These are phyloP conservation scores for Achlya flavicornis DNA, from an alignment of 2,888 invertebrate species.

Conservation along the genomic window DNA sequence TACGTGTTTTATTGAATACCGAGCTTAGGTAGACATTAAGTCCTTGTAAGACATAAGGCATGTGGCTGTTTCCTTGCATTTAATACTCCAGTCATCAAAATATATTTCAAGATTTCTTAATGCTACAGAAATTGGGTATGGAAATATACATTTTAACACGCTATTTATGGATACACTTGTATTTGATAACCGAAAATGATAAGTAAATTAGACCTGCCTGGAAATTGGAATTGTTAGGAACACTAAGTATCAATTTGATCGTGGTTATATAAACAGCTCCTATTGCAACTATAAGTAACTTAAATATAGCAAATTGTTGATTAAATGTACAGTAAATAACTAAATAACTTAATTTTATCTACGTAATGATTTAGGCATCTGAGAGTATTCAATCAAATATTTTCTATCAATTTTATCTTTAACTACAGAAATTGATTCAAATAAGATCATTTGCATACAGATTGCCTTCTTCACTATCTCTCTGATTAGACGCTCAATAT, in stretches of 20 bases:
- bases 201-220: too few species aligned
- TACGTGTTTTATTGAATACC: neutral
- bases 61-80: neutral
- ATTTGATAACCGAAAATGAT: too few species aligned
- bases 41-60: neutral
- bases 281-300: neutral
- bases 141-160: too few species aligned
- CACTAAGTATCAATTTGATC: too few species aligned
- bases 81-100: neutral
- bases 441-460: neutral
- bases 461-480: neutral
- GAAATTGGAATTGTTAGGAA: too few species aligned
- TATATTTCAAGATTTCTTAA: too few species aligned
- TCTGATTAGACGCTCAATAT: slow-evolving; percentile 17
- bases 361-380: too few species aligned
- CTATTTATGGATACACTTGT: too few species aligned
- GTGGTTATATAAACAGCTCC: neutral
- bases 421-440: neutral
- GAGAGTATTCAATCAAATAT: neutral
- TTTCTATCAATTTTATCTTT: neutral
- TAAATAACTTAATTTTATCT: too few species aligned
- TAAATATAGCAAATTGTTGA: neutral
- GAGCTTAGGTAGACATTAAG: neutral
- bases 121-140: too few species aligned
- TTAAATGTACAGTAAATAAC: too few species aligned